Evolutionary conservation across 2,888 invertebrate species (phyloP).

Genomic region (Tribolium freemani): DNA sequence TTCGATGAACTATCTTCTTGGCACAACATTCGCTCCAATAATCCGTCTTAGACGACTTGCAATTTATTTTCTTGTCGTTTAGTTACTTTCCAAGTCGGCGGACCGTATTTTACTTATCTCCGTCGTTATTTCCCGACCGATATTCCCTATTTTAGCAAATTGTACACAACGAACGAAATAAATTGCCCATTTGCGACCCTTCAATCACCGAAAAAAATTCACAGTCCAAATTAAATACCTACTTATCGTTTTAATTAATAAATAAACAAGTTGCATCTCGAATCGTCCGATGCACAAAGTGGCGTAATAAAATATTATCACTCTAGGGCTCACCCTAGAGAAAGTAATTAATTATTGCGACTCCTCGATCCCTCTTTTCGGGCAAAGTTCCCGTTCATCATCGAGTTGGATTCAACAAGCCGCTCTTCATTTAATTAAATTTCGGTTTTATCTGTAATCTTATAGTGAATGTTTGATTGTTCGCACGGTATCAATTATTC

Average conservation of each 20-base stretch:
- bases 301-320: constrained; percentile 16
- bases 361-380: not conserved
- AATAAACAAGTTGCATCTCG: not conserved
- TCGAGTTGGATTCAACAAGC: constrained; percentile 27
- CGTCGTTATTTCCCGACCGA: not conserved
- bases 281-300: not conserved
- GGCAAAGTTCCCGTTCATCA: constrained; percentile 1
- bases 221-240: not conserved
- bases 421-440: constrained; percentile 35
- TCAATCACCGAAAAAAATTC: too few relatives aligned
- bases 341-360: constrained; percentile 19
- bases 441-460: constrained; percentile 28
- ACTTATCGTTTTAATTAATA: not conserved
- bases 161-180: not conserved
- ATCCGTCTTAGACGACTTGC: constrained; percentile 14
- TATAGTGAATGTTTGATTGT: constrained; percentile 30
- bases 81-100: constrained; percentile 17
- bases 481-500: constrained; percentile 32
- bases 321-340: constrained; percentile 6
- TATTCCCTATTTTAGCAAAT: not conserved
- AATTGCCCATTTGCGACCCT: not conserved
- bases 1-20: constrained; percentile 23
- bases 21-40: constrained; percentile 18
- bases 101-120: constrained; percentile 7
- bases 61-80: constrained; percentile 23